Evolutionary conservation across 2,888 invertebrate species (phyloP).

Genomic region (Platycheirus rosarum): DNA sequence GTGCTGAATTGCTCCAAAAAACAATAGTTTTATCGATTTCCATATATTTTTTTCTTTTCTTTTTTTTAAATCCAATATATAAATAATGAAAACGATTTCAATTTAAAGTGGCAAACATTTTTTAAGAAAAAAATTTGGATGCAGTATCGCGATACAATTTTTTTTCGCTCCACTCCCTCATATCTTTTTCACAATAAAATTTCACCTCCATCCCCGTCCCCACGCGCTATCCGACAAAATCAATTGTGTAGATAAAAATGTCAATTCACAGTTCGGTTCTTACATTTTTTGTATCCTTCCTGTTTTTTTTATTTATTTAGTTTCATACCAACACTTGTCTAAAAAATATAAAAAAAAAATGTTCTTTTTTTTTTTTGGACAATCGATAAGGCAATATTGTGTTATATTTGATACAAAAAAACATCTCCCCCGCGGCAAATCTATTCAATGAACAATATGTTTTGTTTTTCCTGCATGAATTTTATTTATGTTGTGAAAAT

Average conservation of each 20-base stretch:
- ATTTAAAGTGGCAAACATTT: neutral
- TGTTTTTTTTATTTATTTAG: neutral
- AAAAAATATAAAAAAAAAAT: too few relatives aligned
- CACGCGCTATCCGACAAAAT: neutral
- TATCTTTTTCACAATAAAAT: neutral
- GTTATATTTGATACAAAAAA: slow-evolving; percentile 16
- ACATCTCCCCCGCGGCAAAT: slow-evolving; percentile 42
- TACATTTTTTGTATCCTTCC: slow-evolving; percentile 17
- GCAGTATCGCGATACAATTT: neutral
- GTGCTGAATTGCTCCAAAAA: too few relatives aligned
- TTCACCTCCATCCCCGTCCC: neutral
- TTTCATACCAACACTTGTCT: slow-evolving; percentile 18
- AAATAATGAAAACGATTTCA: neutral
- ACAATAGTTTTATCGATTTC: too few relatives aligned
- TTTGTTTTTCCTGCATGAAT: slow-evolving; percentile 23
- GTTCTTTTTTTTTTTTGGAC: neutral
- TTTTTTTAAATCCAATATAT: too few relatives aligned
- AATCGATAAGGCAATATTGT: slow-evolving; percentile 21
- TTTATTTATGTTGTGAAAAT: slow-evolving; percentile 40
- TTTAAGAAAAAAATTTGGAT: neutral
- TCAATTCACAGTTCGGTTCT: too few relatives aligned
- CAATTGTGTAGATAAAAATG: slow-evolving; percentile 47
- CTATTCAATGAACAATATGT: slow-evolving; percentile 38
- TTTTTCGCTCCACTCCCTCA: too few relatives aligned
- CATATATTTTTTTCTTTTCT: too few relatives aligned